These are phyloP conservation scores for Dermatemys mawii DNA, from an alignment of 2,113 vertebrate genomes.

Conservation along the genomic window DNA sequence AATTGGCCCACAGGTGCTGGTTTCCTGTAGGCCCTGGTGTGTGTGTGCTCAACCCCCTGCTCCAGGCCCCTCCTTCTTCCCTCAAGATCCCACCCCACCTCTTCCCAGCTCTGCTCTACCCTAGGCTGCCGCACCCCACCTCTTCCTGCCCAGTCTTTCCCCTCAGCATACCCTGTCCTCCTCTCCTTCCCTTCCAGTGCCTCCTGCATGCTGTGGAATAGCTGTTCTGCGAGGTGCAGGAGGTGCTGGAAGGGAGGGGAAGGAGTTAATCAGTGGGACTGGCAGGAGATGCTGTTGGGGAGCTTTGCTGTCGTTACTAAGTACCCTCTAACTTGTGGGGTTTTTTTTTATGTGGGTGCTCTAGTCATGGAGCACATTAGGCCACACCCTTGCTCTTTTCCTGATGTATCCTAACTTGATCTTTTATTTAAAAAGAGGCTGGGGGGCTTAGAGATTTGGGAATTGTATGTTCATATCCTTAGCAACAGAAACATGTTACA, in stretches of 20 bases:
- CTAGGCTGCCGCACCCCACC: not conserved
- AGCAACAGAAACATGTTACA: not conserved
- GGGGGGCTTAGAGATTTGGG: not conserved
- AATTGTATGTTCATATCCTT: not conserved
- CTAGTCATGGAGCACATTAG: not conserved
- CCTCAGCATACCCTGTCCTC: not conserved
- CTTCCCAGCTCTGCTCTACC: no score
- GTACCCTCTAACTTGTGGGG: not conserved
- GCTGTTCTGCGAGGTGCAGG: no score
- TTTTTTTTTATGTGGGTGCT: not conserved
- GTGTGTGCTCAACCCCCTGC: no score
- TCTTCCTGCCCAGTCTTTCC: not conserved
- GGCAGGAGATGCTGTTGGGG: no score
- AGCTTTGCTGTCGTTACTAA: not conserved
- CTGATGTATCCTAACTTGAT: accelerated
- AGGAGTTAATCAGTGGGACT: no score
- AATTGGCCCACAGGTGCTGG: not conserved
- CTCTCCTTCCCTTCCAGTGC: no score
- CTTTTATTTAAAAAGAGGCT: not conserved
- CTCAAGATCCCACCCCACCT: no score
- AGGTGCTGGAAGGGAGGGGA: no score
- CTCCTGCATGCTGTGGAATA: no score
- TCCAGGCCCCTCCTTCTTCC: no score
- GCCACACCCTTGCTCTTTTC: not conserved
- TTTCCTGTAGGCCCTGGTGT: no score